These are phyloP conservation scores for Armadillidium nasatum DNA, from an alignment of 1,140 invertebrate genomes.

Conservation along the genomic window DNA sequence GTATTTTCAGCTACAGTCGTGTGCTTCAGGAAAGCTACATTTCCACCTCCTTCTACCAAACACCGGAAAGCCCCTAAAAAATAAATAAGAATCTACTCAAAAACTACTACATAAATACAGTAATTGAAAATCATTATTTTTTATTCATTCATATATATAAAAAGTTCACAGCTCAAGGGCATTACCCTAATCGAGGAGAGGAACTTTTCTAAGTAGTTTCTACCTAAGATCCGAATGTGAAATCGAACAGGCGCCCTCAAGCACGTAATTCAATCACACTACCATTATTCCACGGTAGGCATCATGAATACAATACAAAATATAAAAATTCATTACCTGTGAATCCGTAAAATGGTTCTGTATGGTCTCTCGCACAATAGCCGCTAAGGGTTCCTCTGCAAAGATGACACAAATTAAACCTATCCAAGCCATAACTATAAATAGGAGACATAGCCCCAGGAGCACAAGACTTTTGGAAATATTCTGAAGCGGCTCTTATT, in stretches of 20 bases:
- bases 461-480: conserved; percentile 85
- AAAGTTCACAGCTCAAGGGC: not conserved
- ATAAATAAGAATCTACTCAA: not conserved
- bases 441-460: conserved; percentile 77
- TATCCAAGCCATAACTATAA: conserved; percentile 73
- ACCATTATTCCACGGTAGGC: not conserved
- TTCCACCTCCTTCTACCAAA: conserved; percentile 87
- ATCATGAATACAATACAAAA: not conserved
- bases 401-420: conserved; percentile 86
- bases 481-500: conserved; percentile 79
- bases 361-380: conserved; percentile 76
- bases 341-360: conserved; percentile 82
- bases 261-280: too few relatives aligned
- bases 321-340: conserved; percentile 55
- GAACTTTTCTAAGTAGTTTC: too few relatives aligned
- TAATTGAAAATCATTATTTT: not conserved
- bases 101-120: too few relatives aligned
- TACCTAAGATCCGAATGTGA: too few relatives aligned
- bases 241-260: too few relatives aligned
- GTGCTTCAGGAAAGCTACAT: conserved; percentile 88
- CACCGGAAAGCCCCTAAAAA: conserved; percentile 74
- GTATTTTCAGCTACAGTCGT: conserved; percentile 87
- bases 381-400: conserved; percentile 80
- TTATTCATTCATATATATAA: not conserved
- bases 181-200: too few relatives aligned